Conservation (phyloP, 2,888 invertebrate species). For the Nomada goodeniana region DNA sequence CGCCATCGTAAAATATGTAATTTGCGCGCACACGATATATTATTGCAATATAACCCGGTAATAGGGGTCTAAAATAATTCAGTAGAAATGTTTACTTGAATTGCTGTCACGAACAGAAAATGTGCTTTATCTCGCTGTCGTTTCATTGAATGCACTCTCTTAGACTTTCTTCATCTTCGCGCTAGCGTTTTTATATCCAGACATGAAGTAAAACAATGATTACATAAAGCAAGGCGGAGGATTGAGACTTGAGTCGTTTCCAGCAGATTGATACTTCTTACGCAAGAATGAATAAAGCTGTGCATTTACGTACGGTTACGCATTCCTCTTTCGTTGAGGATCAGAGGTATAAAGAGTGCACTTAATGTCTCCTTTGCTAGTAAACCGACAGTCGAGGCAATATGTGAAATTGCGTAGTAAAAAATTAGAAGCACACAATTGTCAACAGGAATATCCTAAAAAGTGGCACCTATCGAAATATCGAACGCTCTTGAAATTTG, state of each 20-base stretch:
- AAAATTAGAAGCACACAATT: background rate
- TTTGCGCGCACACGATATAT: too few species aligned
- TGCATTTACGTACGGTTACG: background rate
- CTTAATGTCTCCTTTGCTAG: background rate
- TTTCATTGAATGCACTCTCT: background rate
- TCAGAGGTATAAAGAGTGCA: background rate
- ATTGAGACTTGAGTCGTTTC: constrained; percentile 5
- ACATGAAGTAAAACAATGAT: constrained; percentile 3
- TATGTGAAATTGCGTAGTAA: background rate
- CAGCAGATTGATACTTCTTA: constrained; percentile 1
- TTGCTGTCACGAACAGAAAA: background rate
- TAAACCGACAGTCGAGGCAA: background rate
- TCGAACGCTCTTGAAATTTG: background rate
- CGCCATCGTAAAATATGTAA: too few species aligned
- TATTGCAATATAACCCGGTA: background rate
- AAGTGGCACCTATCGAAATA: too few species aligned
- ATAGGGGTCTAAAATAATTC: background rate
- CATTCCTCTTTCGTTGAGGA: background rate
- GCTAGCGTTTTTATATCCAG: background rate
- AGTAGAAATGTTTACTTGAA: background rate
- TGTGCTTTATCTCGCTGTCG: background rate
- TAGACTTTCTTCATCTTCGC: background rate
- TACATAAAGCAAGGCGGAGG: constrained; percentile 7
- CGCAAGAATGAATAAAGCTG: constrained; percentile 4
- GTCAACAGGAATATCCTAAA: too few species aligned